phyloP scores from a whole-genome alignment of 2,888 invertebrate genomes.

The Piscicola geometra region DNA sequence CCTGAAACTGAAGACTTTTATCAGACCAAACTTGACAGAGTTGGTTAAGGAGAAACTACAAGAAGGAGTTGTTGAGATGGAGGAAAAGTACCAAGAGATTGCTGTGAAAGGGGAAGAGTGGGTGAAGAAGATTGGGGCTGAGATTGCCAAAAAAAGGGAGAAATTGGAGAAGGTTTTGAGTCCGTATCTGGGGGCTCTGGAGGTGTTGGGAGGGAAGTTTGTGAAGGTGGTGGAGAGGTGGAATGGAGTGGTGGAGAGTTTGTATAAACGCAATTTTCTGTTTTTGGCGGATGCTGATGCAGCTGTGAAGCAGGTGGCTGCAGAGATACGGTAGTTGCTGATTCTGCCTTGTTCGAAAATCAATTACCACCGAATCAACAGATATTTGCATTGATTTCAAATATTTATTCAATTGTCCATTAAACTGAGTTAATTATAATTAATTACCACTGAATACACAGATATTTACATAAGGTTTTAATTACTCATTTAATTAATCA shows the following conservation, averaged over 20 bases:
- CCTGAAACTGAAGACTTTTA: neutral
- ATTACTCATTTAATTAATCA: too few relatives aligned
- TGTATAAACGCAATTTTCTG: constrained; percentile 10
- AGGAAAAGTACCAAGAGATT: neutral
- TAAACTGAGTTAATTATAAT: too few relatives aligned
- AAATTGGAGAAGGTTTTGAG: neutral
- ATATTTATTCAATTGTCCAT: too few relatives aligned
- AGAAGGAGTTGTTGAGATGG: neutral
- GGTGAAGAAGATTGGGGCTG: neutral
- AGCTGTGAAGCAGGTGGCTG: neutral
- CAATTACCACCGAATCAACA: neutral
- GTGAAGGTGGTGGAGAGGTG: neutral
- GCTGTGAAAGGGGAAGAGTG: neutral
- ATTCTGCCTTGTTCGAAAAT: neutral
- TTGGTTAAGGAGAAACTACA: neutral
- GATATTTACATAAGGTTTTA: too few relatives aligned
- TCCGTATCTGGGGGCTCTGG: neutral
- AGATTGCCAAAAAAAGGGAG: neutral
- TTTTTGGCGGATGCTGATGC: neutral
- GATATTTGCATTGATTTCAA: too few relatives aligned
- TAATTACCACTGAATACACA: too few relatives aligned
- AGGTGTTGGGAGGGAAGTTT: neutral
- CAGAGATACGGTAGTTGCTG: neutral
- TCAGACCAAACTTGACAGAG: neutral
- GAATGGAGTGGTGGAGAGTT: neutral